These are phyloP conservation scores for Micrastur ruficollis DNA, from an alignment of 2,797 vertebrate genomes.

Conservation along the genomic window DNA sequence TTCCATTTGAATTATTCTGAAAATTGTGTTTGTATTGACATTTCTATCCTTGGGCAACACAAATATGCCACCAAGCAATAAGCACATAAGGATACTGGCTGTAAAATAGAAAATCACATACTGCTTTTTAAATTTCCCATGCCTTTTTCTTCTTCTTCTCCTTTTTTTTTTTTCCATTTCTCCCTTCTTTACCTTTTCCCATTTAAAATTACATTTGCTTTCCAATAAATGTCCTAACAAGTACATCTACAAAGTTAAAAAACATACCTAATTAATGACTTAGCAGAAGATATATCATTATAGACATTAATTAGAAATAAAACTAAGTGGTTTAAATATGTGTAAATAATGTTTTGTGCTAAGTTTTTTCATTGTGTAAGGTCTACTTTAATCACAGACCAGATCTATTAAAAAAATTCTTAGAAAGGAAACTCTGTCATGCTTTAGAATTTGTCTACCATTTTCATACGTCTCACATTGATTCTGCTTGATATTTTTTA, in stretches of 20 bases:
- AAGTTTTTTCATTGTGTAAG: background rate
- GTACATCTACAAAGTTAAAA: background rate
- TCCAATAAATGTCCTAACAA: background rate
- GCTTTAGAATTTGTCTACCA: background rate
- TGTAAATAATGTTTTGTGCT: background rate
- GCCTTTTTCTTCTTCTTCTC: background rate
- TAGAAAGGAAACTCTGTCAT: background rate
- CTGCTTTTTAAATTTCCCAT: background rate
- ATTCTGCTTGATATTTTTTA: background rate
- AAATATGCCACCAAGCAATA: conserved; percentile 23
- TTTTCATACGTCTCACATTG: background rate
- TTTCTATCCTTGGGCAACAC: conserved; percentile 16
- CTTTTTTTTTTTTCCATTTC: background rate
- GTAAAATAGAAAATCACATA: background rate
- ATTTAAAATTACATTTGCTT: conserved; percentile 2
- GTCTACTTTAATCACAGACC: background rate
- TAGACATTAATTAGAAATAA: background rate
- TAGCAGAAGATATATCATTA: background rate
- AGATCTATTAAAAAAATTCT: background rate
- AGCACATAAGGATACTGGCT: background rate
- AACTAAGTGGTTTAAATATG: background rate
- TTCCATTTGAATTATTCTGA: conserved; percentile 42
- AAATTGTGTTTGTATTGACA: conserved; percentile 14
- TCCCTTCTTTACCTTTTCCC: background rate
- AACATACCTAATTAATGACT: background rate